Evolutionary conservation across 2,888 invertebrate genomes (phyloP), one percentile per base, ranked within the genome.

Genomic region (Ichneumoninae sp.): DNA sequence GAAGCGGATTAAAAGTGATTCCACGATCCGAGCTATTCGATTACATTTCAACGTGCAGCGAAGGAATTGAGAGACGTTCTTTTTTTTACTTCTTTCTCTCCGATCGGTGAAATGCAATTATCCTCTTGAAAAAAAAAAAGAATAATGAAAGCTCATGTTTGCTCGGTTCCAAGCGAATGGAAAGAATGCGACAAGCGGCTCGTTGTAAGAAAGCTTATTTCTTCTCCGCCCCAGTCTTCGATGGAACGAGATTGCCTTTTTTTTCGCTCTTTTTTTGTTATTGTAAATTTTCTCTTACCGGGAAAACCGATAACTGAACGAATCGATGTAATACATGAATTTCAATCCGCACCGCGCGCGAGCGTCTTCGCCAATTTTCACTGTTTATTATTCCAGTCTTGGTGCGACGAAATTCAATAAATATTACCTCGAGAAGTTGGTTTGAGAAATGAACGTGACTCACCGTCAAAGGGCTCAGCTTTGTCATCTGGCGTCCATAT

Each of bases 1-100:
- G 40, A 50, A 75, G 60, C 78, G 75, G 75, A 81, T 84, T 84
- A 74, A 81, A 81, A 81, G 80, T 78, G 78, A 84, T 81, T 81
- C 77, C 74, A 74, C 74, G 69, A 84, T 68, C 44, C 47, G 33
- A 57, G 69, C 60, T 78, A 81, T 79, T 84, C 81, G 50, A 84
- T 79, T 75, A 84, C 75, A 22, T 70, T 75, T 36, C 69, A 22
- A 75, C 78, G 68, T 69, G 77, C 72, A 30, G 47, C 33, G 52
- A 69, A 77, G 52, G 57, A 74, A 84, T 80, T 78, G 65, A 74
- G 65, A 65, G 69, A 44, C 54, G 44, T 57, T 47, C 40, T 26
- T 44, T 44, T 44, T 44, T 44, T 16, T 13, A 3, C 30, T 26
- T 47, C 40, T 71, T 3, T 30, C 40, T 68, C 26, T 71, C 2